Evolutionary conservation across 2,797 vertebrate species (phyloP), one percentile per base, ranked within the genome.

Genomic region (Gymnocypris eckloni): DNA sequence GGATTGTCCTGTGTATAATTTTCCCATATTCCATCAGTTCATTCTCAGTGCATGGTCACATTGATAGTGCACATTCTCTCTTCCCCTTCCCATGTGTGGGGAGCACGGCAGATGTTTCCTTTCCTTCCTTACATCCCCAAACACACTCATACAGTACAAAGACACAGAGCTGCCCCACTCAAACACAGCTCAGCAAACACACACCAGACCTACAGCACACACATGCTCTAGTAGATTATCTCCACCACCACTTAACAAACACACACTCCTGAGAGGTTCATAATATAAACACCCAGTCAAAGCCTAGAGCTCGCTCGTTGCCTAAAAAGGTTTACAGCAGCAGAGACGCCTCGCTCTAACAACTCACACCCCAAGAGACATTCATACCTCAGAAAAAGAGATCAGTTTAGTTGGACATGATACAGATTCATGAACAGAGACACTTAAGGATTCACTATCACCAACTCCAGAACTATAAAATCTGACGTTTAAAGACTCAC

Each of bases 281-380:
- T 79, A 89, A 88, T 93, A 89, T 91, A 94, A 95, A 95, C 92
- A 93, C 86, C 92, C 86, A 80, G 86, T 77, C 83, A 88, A 52
- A 45, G 82, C 59, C 79, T 82, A 71, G 64, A 71, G 76, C 84
- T 83, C 77, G 75, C 86, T 89, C 33, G 37, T 86, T 81, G 87
- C 93, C 94, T 93, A 93, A 94, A 94, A 93, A 92, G 93, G 93
- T 85, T 79, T 41, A 87, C 69, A 83, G 81, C 91, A 93, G 92
- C 91, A 76, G 16, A 28, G 22, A 39, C 28, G 90, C 91, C 92
- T 66, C 48, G 79, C 85, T 79, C 84, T 80, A 90, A 91, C 76
- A 84, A 86, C 28, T 79, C 88, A 81, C 83, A 90, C 90, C 84
- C 83, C 88, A 78, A 76, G 82, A 82, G 90, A 87, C 89, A 88